These are phyloP conservation scores for Pseudomyrmex concolor DNA, from an alignment of 1,140 invertebrate genomes.

Conservation along the genomic window DNA sequence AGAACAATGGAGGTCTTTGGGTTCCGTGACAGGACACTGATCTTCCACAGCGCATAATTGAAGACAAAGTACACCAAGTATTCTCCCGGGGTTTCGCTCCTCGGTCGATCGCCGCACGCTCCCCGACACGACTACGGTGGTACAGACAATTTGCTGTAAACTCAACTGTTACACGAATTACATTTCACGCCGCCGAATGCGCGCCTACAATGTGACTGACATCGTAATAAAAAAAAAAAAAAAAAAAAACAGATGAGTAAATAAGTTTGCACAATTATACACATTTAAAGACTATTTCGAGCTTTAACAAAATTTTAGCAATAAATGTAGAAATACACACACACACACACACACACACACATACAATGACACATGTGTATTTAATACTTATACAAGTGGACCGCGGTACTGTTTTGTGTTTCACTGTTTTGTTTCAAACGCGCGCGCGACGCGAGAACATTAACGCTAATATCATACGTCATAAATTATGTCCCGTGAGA, in stretches of 20 bases:
- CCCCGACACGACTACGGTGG: no score
- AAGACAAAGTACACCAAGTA: constrained; percentile 49
- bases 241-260: background rate
- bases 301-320: no score
- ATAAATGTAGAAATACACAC: no score
- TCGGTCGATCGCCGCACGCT: constrained; percentile 16
- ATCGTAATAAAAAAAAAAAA: background rate
- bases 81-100: constrained; percentile 10
- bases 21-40: constrained; percentile 59
- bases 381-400: constrained; percentile 4
- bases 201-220: background rate
- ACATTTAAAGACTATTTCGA: no score
- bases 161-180: constrained; percentile 50
- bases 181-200: constrained; percentile 16
- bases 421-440: no score
- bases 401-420: background rate
- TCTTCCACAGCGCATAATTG: constrained; percentile 39
- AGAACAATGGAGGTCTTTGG: constrained; percentile 57
- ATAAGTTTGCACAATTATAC: no score
- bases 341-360: no score
- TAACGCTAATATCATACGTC: constrained; percentile 45
- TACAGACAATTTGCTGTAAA: constrained; percentile 47
- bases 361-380: constrained; percentile 5
- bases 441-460: constrained; percentile 12
- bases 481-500: constrained; percentile 44